Conservation (phyloP, 2,113 vertebrate species). For the Cygnus atratus region DNA sequence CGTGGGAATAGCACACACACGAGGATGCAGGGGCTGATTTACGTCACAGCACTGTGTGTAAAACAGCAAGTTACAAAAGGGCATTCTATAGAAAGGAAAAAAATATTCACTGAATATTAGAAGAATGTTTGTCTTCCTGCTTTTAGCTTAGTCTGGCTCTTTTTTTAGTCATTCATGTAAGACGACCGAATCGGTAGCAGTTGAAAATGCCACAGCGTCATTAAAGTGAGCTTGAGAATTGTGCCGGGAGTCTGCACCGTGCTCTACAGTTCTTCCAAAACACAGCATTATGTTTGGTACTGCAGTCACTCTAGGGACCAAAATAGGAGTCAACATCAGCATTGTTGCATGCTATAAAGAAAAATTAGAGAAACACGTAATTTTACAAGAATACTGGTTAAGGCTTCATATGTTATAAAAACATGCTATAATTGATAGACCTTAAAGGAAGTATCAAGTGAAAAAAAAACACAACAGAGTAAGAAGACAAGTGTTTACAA, state of each 20-base stretch:
- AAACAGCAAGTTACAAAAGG: constrained; percentile 45
- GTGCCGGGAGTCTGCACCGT: background rate
- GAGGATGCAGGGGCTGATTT: constrained; percentile 55
- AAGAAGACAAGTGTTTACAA: background rate
- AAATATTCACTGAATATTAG: background rate
- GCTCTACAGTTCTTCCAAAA: background rate
- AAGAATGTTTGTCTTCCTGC: constrained; percentile 60
- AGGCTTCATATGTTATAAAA: background rate
- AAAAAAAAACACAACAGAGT: background rate
- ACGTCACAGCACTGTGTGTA: constrained; percentile 35
- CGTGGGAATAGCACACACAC: constrained; percentile 45
- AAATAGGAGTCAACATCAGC: background rate
- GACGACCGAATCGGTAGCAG: background rate
- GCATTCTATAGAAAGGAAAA: constrained; percentile 59
- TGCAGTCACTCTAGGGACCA: background rate
- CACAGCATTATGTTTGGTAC: background rate
- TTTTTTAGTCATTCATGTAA: constrained; percentile 6
- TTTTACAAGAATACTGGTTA: background rate
- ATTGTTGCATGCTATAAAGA: background rate
- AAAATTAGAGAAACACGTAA: background rate
- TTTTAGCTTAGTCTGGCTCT: constrained; percentile 29
- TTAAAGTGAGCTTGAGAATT: constrained; percentile 24
- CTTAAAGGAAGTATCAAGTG: background rate
- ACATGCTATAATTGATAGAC: background rate
- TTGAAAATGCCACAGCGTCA: background rate